Evolutionary conservation across 2,797 vertebrate species (phyloP), one percentile per base, ranked within the genome.

Genomic region (Scolopax rusticola): DNA sequence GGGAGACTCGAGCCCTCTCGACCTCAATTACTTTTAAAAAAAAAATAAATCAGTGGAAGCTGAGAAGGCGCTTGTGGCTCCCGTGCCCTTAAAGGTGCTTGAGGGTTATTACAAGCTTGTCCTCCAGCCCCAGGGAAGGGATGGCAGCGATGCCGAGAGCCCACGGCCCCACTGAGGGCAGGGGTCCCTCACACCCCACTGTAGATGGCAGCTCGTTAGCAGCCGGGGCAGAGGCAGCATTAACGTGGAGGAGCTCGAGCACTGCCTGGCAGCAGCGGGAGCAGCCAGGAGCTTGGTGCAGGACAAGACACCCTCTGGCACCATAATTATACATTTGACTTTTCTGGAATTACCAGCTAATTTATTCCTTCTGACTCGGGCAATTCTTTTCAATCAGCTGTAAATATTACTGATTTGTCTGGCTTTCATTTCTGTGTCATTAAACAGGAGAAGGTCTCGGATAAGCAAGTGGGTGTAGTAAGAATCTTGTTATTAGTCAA

Each of bases 381-480:
- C 83, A 65, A 9, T 60, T 64, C 84, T 69, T 80, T 70, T 21
- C 93, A 70, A 70, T 54, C 21, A 85, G 80, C 92, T 90, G 84
- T 50, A 68, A 95, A 93, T 70, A 71, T 91, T 79, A 48, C 78
- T 81, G 64, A 92, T 97, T 93, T 93, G 75, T 86, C 89, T 86
- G 84, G 68, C 84, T 96, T 85, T 69, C 64, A 28, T 75, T 95
- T 78, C 90, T 54, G 51, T 89, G 6, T 47, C 92, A 93, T 96
- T 95, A 96, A 95, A 90, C 94, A 88, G 80, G 83, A 90, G 77
- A 32, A 79, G 84, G 79, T 90, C 92, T 96, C 9, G 57, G 75
- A 87, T 92, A 96, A 94, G 93, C 84, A 92, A 95, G 75, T 88
- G 92, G 84, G 75, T 76, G 78, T 93, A 94, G 95, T 84, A 93